These are phyloP conservation scores for Drosophila kepulauana DNA, from an alignment of 1,140 invertebrate genomes.

Conservation along the genomic window DNA sequence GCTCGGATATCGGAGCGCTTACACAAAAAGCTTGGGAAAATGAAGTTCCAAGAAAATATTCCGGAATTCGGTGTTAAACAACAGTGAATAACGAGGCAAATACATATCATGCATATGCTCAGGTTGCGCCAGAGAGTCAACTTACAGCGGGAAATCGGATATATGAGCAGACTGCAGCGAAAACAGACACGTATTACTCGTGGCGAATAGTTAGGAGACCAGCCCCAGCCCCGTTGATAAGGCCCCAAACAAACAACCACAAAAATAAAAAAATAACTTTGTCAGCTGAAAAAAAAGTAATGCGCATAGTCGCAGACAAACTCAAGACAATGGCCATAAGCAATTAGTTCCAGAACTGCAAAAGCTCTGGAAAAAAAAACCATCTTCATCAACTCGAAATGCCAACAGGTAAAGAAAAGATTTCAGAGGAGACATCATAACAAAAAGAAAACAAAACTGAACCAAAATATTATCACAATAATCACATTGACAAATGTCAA, in stretches of 20 bases:
- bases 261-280: not conserved
- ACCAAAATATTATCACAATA: constrained; percentile 39
- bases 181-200: constrained; percentile 61
- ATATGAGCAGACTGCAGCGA: constrained; percentile 58
- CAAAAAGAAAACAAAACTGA: not conserved
- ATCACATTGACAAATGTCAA: constrained; percentile 44
- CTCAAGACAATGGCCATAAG: constrained; percentile 10
- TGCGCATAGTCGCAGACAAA: constrained; percentile 1
- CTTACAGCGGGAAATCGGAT: constrained; percentile 51
- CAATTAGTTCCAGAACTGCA: constrained; percentile 15
- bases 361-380: not conserved
- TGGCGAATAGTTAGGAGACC: not conserved
- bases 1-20: constrained; percentile 40
- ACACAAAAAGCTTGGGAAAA: constrained; percentile 78
- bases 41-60: constrained; percentile 82
- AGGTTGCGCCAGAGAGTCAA: constrained; percentile 52
- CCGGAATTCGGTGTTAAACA: constrained; percentile 81
- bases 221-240: not conserved
- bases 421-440: not conserved
- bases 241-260: too few species aligned
- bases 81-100: constrained; percentile 46
- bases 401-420: constrained; percentile 5
- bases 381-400: not conserved
- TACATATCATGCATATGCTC: constrained; percentile 45
- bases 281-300: constrained; percentile 10